Evolutionary conservation across 1,140 invertebrate species (phyloP), one percentile per base, ranked within the genome.

Genomic region (Caenorhabditis latens): DNA sequence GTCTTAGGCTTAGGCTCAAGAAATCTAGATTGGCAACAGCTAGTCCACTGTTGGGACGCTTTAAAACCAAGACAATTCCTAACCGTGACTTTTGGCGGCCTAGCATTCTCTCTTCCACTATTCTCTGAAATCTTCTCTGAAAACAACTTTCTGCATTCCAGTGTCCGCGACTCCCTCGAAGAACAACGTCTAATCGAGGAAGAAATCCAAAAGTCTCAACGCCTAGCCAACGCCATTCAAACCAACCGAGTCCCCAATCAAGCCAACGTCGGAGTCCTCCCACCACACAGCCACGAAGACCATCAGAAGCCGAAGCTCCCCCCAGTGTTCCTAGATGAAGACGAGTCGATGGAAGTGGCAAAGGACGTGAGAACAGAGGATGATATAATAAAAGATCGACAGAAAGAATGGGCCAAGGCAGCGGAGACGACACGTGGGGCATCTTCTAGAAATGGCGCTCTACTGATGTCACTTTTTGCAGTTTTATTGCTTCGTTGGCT

Each of bases 91-190:
- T 32, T 32, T 32, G 32, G 32, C 2, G 32, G 32, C 32, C 32
- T 32, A 32, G 32, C 0, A 1, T 32, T 32, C 32, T 32, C 32
- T 32, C 32, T 32, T 32, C 32, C 32, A 32, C 32, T 1, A 32
- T 32, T 24, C 19, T 19, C n/a, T 8, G 46, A 43, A 46, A 63
- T 5, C 7, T n/a, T 14, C n/a, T n/a, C n/a, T n/a, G n/a, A n/a
- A n/a, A 16, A 8, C 6, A 24, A 63, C 40, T 46, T 24, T 85
- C 6, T 14, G 1, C 13, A 2, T 67, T 79, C n/a, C 67, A 85
- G 84, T 0, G 84, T 85, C 8, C 46, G 65, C 13, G 84, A 85
- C 24, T 53, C 65, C 40, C 53, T 85, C 5, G 84, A 85, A 85
- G 46, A 71, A 14, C 71, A 79, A 24, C 19, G 71, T 24, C 40